Evolutionary conservation across 2,113 vertebrate species (phyloP).

Genomic region (Cinclus mexicanus): DNA sequence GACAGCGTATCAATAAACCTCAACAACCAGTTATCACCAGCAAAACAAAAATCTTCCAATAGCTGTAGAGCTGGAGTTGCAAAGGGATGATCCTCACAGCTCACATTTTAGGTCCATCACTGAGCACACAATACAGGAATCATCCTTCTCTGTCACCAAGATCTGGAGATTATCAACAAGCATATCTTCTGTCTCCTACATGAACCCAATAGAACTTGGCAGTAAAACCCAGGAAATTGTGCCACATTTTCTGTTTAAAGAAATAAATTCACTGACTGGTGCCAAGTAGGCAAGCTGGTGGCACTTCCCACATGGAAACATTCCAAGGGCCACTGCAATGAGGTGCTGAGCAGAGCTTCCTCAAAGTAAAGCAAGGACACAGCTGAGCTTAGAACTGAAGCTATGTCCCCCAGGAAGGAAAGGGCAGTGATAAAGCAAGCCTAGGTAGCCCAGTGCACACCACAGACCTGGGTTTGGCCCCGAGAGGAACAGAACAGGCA

Average conservation of each 20-base stretch:
- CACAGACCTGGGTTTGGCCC: background rate
- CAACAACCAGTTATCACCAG: background rate
- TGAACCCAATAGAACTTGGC: background rate
- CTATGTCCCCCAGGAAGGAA: background rate
- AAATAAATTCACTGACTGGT: background rate
- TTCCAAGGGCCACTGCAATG: background rate
- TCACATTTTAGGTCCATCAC: background rate
- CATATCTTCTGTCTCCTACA: background rate
- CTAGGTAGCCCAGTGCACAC: background rate
- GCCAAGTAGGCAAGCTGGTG: background rate
- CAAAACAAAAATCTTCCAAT: background rate
- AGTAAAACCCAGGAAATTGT: background rate
- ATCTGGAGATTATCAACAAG: background rate
- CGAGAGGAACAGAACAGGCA: background rate
- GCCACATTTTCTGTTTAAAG: background rate
- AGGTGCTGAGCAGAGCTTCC: fast-evolving
- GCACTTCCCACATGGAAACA: background rate
- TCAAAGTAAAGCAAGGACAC: background rate
- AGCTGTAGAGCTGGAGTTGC: background rate
- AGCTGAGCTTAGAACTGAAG: background rate
- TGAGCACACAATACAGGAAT: background rate
- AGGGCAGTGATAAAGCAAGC: background rate
- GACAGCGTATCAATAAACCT: background rate
- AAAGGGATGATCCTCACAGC: background rate
- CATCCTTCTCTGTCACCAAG: background rate